Conservation (phyloP, 1,140 invertebrate genomes). For the Aphaenogaster rudis region DNA sequence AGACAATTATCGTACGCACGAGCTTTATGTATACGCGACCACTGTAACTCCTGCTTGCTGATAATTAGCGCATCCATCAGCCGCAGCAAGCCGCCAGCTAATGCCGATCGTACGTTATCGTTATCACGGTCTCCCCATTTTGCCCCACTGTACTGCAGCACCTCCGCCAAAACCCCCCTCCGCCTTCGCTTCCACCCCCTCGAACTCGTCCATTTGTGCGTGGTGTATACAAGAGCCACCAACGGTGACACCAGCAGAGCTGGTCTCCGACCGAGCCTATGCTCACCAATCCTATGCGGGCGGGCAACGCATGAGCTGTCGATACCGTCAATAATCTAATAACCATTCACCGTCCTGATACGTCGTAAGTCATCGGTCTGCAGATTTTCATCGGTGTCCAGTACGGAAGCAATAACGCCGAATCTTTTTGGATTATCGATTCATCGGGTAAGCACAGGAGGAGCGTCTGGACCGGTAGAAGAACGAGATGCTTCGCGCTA, state of each 20-base stretch:
- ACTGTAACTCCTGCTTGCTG: conserved; percentile 87
- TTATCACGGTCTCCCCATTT: conserved; percentile 84
- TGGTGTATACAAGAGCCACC: conserved; percentile 78
- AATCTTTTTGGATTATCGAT: conserved; percentile 71
- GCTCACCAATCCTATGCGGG: conserved; percentile 74
- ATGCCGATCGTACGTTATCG: conserved; percentile 87
- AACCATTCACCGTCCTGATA: conserved; percentile 85
- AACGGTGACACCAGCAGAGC: conserved; percentile 64
- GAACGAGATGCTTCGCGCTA: conserved; percentile 38
- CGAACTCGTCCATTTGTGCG: conserved; percentile 77
- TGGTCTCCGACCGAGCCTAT: conserved; percentile 17
- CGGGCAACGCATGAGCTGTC: conserved; percentile 83
- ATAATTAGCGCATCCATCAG: conserved; percentile 88
- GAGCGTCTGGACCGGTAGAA: conserved; percentile 23
- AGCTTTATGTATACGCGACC: conserved; percentile 75
- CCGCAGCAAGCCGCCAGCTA: conserved; percentile 86
- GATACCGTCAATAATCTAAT: conserved; percentile 87
- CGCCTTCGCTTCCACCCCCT: conserved; percentile 35
- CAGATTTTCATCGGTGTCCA: conserved; percentile 82
- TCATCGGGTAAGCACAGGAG: conserved; percentile 43
- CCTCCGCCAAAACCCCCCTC: conserved; percentile 58
- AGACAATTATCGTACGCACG: conserved; percentile 68
- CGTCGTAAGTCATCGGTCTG: conserved; percentile 83
- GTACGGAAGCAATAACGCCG: conserved; percentile 81
- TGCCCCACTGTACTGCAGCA: conserved; percentile 71